These are phyloP conservation scores for Cisticola juncidis DNA, from an alignment of 2,113 vertebrate species.

Conservation along the genomic window DNA sequence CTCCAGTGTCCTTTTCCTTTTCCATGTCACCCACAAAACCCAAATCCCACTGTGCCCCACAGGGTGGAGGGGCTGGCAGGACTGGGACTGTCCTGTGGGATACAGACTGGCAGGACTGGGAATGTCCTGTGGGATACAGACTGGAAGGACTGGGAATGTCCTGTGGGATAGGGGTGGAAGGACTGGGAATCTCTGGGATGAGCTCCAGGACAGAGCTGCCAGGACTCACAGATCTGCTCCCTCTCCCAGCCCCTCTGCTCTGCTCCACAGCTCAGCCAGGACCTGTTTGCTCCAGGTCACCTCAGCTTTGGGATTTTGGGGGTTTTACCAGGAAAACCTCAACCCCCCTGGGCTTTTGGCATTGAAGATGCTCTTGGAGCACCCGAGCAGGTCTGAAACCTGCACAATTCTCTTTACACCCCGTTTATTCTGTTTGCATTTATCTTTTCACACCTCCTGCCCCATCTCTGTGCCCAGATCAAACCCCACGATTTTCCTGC, in stretches of 20 bases:
- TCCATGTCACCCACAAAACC: fast-evolving
- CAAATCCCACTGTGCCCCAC: fast-evolving
- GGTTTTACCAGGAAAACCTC: not conserved
- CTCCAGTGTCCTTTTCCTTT: not conserved
- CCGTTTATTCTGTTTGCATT: not conserved
- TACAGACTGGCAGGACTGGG: not conserved
- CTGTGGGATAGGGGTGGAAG: not conserved
- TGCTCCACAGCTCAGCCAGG: not conserved
- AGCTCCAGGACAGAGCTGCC: not conserved
- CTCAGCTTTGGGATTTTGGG: not conserved
- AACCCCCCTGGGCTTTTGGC: not conserved
- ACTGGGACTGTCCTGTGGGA: not conserved
- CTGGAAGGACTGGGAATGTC: not conserved
- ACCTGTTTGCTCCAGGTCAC: not conserved
- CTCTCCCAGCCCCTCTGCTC: not conserved
- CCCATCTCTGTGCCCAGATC: not conserved
- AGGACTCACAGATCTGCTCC: not conserved
- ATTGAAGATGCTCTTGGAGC: not conserved
- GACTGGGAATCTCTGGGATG: fast-evolving
- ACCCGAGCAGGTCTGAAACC: fast-evolving
- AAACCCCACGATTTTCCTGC: not conserved
- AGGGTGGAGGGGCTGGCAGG: not conserved
- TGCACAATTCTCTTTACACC: not conserved
- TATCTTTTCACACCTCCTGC: not conserved
- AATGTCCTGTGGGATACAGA: not conserved